phyloP scores from a whole-genome alignment of 2,888 invertebrate genomes.

The Spilarctia lutea region DNA sequence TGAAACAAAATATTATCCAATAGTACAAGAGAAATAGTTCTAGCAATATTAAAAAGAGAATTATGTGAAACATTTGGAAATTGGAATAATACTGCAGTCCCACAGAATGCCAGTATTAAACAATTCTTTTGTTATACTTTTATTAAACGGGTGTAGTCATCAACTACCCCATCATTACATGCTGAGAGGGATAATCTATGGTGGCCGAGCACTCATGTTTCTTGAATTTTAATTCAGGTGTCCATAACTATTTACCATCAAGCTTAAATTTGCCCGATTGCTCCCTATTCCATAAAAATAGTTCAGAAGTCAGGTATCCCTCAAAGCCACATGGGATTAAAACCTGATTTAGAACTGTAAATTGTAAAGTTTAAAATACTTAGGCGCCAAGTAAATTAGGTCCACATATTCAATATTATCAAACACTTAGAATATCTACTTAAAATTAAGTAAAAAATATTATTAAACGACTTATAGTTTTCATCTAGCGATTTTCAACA shows the following conservation, averaged over 20 bases:
- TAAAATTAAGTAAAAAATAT: constrained; percentile 47
- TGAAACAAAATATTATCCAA: too few relatives aligned
- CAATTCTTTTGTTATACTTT: too few relatives aligned
- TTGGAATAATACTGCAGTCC: too few relatives aligned
- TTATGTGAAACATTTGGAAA: too few relatives aligned
- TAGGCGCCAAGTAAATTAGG: constrained; percentile 1
- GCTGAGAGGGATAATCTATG: background rate
- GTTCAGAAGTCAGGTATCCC: background rate
- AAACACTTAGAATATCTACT: constrained; percentile 36
- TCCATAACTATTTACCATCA: background rate
- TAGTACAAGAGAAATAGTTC: too few relatives aligned
- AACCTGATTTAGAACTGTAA: background rate
- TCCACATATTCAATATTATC: constrained; percentile 20
- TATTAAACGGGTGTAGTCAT: too few relatives aligned
- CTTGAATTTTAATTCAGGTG: background rate
- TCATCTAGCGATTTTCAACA: constrained; percentile 44
- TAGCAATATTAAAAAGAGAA: too few relatives aligned
- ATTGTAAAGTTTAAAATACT: background rate
- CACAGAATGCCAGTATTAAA: too few relatives aligned
- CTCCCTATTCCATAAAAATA: background rate
- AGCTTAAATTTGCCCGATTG: too few relatives aligned
- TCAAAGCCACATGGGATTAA: background rate
- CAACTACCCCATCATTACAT: too few relatives aligned
- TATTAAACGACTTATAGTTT: constrained; percentile 37
- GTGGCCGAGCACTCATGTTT: background rate